Conservation (phyloP, 2,888 invertebrate species). For the Cosmia trapezina region DNA sequence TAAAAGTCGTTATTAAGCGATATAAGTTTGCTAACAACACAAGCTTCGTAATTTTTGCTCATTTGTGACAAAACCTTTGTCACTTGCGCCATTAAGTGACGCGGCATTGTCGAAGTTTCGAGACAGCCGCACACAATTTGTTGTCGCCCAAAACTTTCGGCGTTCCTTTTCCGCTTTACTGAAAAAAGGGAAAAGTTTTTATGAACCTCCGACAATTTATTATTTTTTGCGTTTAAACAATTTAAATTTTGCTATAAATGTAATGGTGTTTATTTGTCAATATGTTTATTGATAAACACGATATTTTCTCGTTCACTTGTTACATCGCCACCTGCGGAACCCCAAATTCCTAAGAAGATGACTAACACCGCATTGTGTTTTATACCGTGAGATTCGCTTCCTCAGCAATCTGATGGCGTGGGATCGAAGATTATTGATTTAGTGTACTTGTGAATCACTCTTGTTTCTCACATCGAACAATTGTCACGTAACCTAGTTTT, state of each 20-base stretch:
- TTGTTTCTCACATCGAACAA: no score
- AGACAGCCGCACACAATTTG: slow-evolving; percentile 58
- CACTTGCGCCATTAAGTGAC: slow-evolving; percentile 40
- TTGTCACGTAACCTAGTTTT: no score
- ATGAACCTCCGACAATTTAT: slow-evolving; percentile 34
- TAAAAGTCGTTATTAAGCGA: slow-evolving; percentile 24
- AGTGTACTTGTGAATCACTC: no score
- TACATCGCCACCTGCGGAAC: no score
- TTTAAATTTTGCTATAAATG: slow-evolving; percentile 29
- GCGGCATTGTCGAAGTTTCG: slow-evolving; percentile 52
- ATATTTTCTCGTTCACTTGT: not conserved
- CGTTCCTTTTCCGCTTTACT: slow-evolving; percentile 36
- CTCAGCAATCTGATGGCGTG: no score
- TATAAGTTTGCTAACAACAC: slow-evolving; percentile 6
- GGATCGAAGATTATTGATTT: no score
- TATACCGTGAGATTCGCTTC: no score
- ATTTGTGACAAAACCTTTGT: slow-evolving; percentile 34
- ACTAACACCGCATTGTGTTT: no score
- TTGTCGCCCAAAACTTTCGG: slow-evolving; percentile 54
- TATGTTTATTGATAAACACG: not conserved
- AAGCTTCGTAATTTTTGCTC: slow-evolving; percentile 34
- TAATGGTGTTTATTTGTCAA: not conserved
- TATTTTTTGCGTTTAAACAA: slow-evolving; percentile 37
- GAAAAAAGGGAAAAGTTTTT: slow-evolving; percentile 36
- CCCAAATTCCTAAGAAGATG: no score